Conservation (phyloP, 2,888 invertebrate species). For the Geotrupes spiniger region DNA sequence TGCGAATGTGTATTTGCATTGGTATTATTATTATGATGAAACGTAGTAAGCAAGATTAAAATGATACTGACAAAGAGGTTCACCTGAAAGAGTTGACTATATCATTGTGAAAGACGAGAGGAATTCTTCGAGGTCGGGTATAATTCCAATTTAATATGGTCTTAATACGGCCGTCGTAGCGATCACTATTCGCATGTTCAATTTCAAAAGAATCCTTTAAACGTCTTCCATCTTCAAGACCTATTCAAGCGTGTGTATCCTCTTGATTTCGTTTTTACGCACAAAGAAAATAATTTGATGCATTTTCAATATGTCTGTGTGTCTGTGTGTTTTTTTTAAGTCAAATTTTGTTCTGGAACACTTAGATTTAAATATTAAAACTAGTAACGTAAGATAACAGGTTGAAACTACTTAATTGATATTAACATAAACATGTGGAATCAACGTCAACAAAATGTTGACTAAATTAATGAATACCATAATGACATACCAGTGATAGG, state of each 20-base stretch:
- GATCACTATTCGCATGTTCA: constrained; percentile 14
- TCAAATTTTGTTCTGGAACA: too few species aligned
- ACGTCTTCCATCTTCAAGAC: constrained; percentile 7
- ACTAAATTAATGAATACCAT: too few species aligned
- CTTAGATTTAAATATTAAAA: too few species aligned
- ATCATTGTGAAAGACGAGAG: neutral
- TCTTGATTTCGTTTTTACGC: constrained; percentile 13
- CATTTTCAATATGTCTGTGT: neutral
- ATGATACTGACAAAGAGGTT: constrained; percentile 2
- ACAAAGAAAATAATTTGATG: constrained; percentile 15
- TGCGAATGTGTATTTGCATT: constrained; percentile 12
- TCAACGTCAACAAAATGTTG: too few species aligned
- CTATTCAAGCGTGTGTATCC: constrained; percentile 9
- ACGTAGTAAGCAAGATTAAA: constrained; percentile 2
- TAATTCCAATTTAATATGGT: constrained; percentile 15
- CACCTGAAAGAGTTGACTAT: constrained; percentile 6
- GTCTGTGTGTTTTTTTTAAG: neutral
- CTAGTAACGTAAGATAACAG: too few species aligned
- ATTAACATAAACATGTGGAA: too few species aligned
- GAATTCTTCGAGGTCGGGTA: constrained; percentile 9
- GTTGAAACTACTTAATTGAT: too few species aligned
- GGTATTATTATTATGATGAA: constrained; percentile 15
- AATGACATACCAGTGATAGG: too few species aligned
- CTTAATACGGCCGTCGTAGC: constrained; percentile 10
- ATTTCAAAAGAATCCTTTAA: constrained; percentile 11